phyloP scores from a whole-genome alignment of 2,113 vertebrate genomes.

The Notechis scutatus region DNA sequence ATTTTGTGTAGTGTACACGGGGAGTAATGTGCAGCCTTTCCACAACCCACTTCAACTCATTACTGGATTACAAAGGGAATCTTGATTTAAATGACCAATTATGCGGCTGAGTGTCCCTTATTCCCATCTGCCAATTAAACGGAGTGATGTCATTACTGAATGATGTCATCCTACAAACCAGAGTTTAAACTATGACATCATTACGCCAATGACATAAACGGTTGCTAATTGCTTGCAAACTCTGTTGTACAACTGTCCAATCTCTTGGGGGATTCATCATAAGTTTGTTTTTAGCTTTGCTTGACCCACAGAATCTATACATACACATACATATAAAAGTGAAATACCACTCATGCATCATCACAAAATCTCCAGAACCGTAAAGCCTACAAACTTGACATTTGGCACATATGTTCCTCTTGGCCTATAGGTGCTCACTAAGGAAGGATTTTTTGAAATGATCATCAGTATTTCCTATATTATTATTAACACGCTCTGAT shows the following conservation, averaged over 20 bases:
- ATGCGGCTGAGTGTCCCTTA: background rate
- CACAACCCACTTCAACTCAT: background rate
- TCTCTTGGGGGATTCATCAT: background rate
- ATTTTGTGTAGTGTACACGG: background rate
- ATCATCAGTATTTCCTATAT: too few species aligned
- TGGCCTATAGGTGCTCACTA: too few species aligned
- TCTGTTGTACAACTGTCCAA: background rate
- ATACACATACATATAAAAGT: too few species aligned
- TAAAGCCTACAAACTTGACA: too few species aligned
- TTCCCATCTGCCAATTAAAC: background rate
- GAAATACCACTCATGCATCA: too few species aligned
- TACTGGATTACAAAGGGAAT: background rate
- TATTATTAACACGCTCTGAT: too few species aligned
- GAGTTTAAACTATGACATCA: background rate
- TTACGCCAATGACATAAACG: background rate
- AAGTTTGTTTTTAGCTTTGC: background rate
- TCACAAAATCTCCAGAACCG: too few species aligned
- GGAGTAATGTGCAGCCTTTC: background rate
- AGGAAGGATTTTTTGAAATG: too few species aligned
- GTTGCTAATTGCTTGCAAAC: background rate
- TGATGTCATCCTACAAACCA: background rate
- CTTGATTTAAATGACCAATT: background rate
- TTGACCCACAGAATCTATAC: background rate
- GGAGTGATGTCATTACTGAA: background rate
- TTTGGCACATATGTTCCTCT: too few species aligned